These are phyloP conservation scores for Plectrocnemia conspersa DNA, from an alignment of 1,140 invertebrate genomes.

Conservation along the genomic window DNA sequence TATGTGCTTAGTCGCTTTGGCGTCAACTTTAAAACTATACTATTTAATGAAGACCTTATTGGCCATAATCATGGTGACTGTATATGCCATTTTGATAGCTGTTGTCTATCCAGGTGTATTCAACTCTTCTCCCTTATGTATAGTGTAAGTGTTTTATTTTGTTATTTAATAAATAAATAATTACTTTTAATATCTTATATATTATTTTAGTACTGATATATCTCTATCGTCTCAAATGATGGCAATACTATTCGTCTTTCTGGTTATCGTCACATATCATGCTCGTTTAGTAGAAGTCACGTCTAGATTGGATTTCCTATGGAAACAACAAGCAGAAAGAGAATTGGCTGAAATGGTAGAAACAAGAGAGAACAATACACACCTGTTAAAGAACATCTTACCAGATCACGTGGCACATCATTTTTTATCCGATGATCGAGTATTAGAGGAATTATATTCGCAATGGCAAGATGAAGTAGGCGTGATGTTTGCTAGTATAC, in stretches of 20 bases:
- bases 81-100: constrained; percentile 67
- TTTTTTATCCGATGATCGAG: constrained; percentile 68
- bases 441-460: constrained; percentile 88
- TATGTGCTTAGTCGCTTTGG: constrained; percentile 82
- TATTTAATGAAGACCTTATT: constrained; percentile 85
- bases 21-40: constrained; percentile 88
- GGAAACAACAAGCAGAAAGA: constrained; percentile 88
- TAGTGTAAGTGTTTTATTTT: constrained; percentile 31
- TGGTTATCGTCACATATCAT: constrained; percentile 85
- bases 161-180: constrained; percentile 35
- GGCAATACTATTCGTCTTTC: constrained; percentile 73
- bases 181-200: constrained; percentile 22
- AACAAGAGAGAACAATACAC: constrained; percentile 77
- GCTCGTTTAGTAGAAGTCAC: constrained; percentile 86
- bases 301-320: constrained; percentile 87
- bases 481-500: constrained; percentile 96
- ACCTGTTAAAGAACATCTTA: constrained; percentile 87
- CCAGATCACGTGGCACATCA: constrained; percentile 97
- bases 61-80: constrained; percentile 67
- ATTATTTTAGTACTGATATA: constrained; percentile 49
- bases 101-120: constrained; percentile 51
- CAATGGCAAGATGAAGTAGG: constrained; percentile 89
- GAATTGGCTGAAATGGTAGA: constrained; percentile 90
- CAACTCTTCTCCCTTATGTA: constrained; percentile 15
- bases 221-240: constrained; percentile 72